phyloP scores from a whole-genome alignment of 1,140 invertebrate species.

The Goniozus legneri region DNA sequence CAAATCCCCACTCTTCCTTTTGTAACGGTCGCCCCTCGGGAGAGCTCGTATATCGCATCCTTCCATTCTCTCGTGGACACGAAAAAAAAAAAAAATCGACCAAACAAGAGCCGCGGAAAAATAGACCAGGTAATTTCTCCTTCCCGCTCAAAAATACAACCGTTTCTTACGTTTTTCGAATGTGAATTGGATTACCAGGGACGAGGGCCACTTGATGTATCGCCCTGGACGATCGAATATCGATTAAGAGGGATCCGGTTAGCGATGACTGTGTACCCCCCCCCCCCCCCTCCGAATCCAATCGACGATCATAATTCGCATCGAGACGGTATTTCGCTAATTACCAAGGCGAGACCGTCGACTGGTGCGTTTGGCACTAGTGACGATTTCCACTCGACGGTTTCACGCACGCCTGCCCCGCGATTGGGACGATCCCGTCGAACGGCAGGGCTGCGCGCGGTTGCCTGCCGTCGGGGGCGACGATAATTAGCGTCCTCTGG shows the following conservation, averaged over 20 bases:
- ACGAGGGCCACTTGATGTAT: constrained; percentile 46
- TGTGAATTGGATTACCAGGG: constrained; percentile 23
- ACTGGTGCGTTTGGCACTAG: constrained; percentile 31
- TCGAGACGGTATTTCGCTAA: constrained; percentile 42
- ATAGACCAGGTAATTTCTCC: no score
- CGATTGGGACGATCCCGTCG: no score
- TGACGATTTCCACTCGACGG: constrained; percentile 32
- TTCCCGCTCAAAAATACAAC: no score
- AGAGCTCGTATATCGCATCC: no score
- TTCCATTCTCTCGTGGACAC: background rate
- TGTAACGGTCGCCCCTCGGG: no score
- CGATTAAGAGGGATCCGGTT: constrained; percentile 31
- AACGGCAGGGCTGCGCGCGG: no score
- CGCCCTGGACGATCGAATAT: constrained; percentile 42
- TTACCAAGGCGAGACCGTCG: constrained; percentile 37
- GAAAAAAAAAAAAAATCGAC: no score
- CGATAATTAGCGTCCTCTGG: background rate
- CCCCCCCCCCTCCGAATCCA: no score
- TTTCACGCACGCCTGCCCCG: constrained; percentile 17
- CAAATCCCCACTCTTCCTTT: constrained; percentile 7
- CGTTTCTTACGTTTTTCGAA: no score
- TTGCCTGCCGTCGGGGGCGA: background rate
- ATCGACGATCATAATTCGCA: constrained; percentile 46
- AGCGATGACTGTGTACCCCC: constrained; percentile 14
- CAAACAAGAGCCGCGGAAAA: no score